Evolutionary conservation across 1,140 invertebrate genomes (phyloP), one percentile per base, ranked within the genome.

Genomic region (Camponotus pennsylvanicus): DNA sequence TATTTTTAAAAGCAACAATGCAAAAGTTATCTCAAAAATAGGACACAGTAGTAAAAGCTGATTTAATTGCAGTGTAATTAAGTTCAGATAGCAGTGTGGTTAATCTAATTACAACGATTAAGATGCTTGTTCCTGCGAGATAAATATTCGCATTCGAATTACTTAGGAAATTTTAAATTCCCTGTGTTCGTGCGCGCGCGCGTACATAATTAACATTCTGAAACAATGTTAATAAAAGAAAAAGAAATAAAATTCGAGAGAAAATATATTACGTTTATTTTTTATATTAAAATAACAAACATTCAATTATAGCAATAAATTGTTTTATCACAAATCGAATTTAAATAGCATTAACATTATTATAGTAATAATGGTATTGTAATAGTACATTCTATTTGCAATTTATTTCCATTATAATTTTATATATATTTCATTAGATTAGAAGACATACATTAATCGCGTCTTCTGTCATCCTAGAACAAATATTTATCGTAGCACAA

Each of bases 1-100:
- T 55, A 13, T 1, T 15, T 52, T 57, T 59, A 15, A 42, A 57
- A 40, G 9, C 34, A 66, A 11, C 18, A 76, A 18, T n/a, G 61
- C n/a, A 77, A 42, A 55, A 61, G 21, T 57, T 55, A 85, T 76
- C 42, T 66, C 9, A 69, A n/a, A 42, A 55, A 32, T 40, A 78
- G 70, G 42, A 42, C 49, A 66, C 64, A 75, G 49, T 34, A 64
- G 32, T 73, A 73, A 64, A 89, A 89, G 76, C 76, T 89, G 83
- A 89, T 86, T 89, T 86, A 89, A 89, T 89, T 89, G 88, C 55
- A 70, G 64, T 27, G 70, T 79, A 86, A 89, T 89, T 86, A 80
- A 89, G 57, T 85, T 67, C 42, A 85, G 71, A 80, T 77, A 83
- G 55, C 83, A 63, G 37, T 13, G 27, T 63, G 78, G 59, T 49